Base-by-base conservation (phyloP, 92 coral and sea anemone species). In the Porites rus region DNA sequence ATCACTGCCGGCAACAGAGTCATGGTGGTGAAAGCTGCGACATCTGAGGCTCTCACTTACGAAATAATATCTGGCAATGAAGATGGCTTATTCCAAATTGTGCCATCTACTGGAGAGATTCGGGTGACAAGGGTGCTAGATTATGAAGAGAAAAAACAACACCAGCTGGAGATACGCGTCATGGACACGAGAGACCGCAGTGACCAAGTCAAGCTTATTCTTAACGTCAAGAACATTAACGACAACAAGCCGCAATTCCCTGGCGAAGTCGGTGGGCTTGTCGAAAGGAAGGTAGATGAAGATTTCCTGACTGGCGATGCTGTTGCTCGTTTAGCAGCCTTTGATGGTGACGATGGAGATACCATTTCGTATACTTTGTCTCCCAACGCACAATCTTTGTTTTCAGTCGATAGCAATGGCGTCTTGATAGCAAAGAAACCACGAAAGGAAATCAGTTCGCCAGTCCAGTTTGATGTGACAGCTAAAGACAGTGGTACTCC, bases 11-110 rank as follows among this genome's bases (percentile, higher is more conserved):
- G 88, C 84, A 87, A 90, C 54, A 91, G 93, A 65, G 98, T 97
- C 8, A 95, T 95, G 51, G 97, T 97, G 18, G 97, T 94, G 10
- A 94, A 96, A 72, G 99, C 99, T 1, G 95, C 99, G 38, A 95
- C 96, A 3, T 96, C 99, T 0, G 97, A 95, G 85, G 99, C 96
- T 13, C 87, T 97, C 22, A 90, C 92, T 6, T 97, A 97, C 64
- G 93, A 91, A 78, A 92, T 95, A 16, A 31, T 77, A 20, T 65
- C 89, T 17, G 97, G 97, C 12, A 87, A 92, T 63, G 87, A 92
- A 7, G 84, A 80, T 61, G 95, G 91, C 10, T 88, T 97, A 79
- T 95, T 97, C 68, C 92, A 76, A 84, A 93, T 97, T 4, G 89
- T 84, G 19, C 91, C 95, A 19, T 92, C 98, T 63, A 88, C 89